Base-by-base conservation (phyloP, 2,113 vertebrate species). In the Myotis brandtii region DNA sequence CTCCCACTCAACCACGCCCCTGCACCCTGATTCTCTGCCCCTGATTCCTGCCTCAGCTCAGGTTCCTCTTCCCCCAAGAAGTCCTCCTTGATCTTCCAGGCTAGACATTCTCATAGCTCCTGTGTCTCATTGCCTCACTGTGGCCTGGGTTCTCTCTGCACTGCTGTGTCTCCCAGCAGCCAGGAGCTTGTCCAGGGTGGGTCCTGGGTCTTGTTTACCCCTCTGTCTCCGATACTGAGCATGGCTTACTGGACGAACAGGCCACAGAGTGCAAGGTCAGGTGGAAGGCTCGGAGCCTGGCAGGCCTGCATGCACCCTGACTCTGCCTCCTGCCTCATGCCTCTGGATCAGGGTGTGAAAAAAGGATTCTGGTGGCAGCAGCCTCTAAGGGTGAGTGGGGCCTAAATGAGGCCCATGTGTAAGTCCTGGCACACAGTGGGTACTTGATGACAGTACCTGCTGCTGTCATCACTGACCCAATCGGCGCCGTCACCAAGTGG, bases 321-420 rank as follows among this genome's bases (percentile, higher is more conserved):
- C 46, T 48, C 11, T 20, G 50, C 6, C 6, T 40, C 20, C 43
- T 0, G 7, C 66, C 5, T 18, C 13, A 2, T 40, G 66, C 20
- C n/a, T 69, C 25, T 7, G 23, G 34, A 13, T 9, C 30, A 14
- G 27, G 3, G 14, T 12, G 2, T 6, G 2, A 16, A 34, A 1
- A 46, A 1, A 6, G 6, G 32, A 20, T 16, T 20, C 64, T 4
- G 18, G n/a, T 0, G 62, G 77, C 0, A 0, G n/a, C 59, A 4
- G 84, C n/a, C 64, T 30, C 52, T 1, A 64, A 25, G 70, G 56
- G 43, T 25, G 16, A 48, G 13, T 17, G 18, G 59, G 34, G 34
- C 50, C 76, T 21, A 3, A 10, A 34, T 0, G 46, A 25, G 50
- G n/a, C 27, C 18, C 52, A 0, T 0, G 5, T 0, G 13, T 0